phyloP scores from a whole-genome alignment of 2,113 vertebrate species.

The Pandion haliaetus region DNA sequence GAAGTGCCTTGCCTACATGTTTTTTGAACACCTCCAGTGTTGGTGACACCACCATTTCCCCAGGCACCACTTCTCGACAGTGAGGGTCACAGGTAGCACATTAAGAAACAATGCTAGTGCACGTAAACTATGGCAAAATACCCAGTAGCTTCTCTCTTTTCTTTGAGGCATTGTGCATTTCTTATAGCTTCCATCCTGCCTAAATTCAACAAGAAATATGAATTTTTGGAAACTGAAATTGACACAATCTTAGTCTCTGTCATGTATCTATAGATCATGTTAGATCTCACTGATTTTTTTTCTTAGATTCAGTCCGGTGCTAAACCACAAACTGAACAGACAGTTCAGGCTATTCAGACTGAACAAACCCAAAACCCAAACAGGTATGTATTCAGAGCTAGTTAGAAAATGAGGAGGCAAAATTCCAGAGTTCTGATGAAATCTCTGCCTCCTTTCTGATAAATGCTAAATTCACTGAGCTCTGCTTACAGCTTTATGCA shows the following conservation, averaged over 20 bases:
- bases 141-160: background rate
- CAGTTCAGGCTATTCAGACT: background rate
- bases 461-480: background rate
- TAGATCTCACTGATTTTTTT: background rate
- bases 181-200: background rate
- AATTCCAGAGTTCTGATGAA: background rate
- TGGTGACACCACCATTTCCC: no score
- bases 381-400: background rate
- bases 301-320: background rate
- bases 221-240: background rate
- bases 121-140: background rate
- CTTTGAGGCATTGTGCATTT: background rate
- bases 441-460: background rate
- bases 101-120: background rate
- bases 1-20: no score
- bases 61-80: rapidly evolving
- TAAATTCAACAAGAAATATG: background rate
- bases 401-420: background rate
- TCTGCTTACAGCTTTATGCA: background rate
- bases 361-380: background rate
- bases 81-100: background rate
- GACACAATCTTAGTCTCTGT: background rate
- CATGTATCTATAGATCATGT: background rate
- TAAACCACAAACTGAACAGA: background rate
- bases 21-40: no score